Conservation (phyloP, 2,113 vertebrate genomes). For the Anser brachyrhynchus region DNA sequence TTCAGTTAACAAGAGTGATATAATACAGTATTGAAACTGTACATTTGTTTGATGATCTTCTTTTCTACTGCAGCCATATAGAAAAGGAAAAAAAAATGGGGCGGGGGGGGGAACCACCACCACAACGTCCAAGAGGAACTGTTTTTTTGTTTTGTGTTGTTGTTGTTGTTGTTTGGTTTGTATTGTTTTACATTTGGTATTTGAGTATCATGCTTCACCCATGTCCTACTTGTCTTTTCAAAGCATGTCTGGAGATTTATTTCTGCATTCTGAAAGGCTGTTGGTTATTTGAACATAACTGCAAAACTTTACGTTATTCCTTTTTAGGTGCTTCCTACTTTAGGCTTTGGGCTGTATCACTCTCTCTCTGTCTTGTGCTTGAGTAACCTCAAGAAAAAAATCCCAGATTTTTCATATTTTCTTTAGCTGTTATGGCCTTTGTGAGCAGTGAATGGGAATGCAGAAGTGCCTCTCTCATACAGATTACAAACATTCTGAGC, state of each 20-base stretch:
- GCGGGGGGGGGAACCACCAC: no score
- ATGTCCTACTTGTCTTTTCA: background rate
- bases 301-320: background rate
- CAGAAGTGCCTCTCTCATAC: background rate
- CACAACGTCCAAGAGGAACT: background rate
- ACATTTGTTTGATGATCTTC: background rate
- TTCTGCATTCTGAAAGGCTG: background rate
- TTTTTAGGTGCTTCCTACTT: background rate
- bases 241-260: background rate
- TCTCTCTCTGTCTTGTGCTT: accelerated
- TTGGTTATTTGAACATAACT: background rate
- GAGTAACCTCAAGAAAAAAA: background rate
- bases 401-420: background rate
- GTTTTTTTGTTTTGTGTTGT: background rate
- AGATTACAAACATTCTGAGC: background rate
- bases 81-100: background rate
- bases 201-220: background rate
- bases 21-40: background rate
- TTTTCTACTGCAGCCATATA: background rate
- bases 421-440: background rate
- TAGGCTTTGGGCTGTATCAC: background rate
- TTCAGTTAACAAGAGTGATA: background rate
- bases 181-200: background rate
- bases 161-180: background rate
- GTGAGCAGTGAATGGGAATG: background rate